A percentile compares a stretch with the other conserved stretches of the same genome.
Conservation (phyloP, 2,113 vertebrate genomes). For the Spilogale gracilis region DNA sequence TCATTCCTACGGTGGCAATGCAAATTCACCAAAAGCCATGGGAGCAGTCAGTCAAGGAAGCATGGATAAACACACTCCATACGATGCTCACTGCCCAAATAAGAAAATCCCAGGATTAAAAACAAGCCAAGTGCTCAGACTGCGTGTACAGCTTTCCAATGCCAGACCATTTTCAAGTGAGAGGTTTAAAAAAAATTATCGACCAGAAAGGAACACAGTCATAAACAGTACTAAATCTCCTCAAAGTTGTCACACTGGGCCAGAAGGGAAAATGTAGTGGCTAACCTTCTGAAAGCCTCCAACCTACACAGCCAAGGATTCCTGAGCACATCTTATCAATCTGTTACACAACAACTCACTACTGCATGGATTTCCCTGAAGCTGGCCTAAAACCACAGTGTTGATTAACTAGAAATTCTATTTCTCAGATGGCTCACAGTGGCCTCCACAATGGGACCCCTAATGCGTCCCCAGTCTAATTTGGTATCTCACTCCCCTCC, state of each 20-base stretch:
- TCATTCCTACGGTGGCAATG: slow-evolving; percentile 67
- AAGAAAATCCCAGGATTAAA: slow-evolving; percentile 77
- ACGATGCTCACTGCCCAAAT: slow-evolving; percentile 49
- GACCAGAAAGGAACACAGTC: slow-evolving; percentile 68
- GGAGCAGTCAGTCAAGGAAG: slow-evolving; percentile 80
- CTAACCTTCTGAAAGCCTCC: neutral
- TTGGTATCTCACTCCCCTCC: accelerated
- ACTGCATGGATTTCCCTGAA: neutral
- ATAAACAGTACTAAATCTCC: neutral
- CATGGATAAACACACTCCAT: slow-evolving; percentile 69
- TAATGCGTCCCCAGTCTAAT: neutral
- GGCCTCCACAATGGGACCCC: neutral
- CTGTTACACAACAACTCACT: neutral
- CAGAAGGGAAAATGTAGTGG: neutral
- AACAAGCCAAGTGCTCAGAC: slow-evolving; percentile 75
- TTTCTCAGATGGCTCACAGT: neutral
- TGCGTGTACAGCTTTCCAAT: slow-evolving; percentile 65
- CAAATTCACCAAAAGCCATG: slow-evolving; percentile 71
- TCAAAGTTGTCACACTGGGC: neutral
- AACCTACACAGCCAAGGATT: neutral
- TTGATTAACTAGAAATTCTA: neutral
- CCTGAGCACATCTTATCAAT: neutral
- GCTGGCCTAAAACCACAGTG: neutral
- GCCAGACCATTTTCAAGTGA: slow-evolving; percentile 69
- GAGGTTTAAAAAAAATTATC: slow-evolving; percentile 56